phyloP scores from a whole-genome alignment of 2,113 vertebrate genomes.

The Nematolebias whitei region DNA sequence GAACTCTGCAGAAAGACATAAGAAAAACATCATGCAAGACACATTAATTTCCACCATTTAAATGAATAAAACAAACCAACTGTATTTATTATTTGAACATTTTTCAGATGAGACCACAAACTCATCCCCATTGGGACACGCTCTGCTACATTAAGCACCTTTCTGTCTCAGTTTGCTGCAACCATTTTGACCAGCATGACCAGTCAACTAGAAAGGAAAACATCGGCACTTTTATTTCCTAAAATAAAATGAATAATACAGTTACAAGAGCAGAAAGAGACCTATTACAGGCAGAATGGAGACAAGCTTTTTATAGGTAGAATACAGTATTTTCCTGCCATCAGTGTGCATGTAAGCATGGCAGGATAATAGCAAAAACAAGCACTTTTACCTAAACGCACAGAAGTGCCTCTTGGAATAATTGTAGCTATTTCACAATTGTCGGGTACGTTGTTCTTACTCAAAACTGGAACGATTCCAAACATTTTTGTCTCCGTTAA shows the following conservation, averaged over 20 bases:
- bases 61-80: background rate
- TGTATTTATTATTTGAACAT: background rate
- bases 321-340: constrained; percentile 1
- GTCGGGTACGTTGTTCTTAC: background rate
- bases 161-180: background rate
- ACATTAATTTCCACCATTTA: background rate
- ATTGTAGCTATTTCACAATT: constrained; percentile 3
- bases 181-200: background rate
- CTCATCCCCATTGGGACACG: background rate
- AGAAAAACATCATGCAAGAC: background rate
- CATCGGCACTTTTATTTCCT: background rate
- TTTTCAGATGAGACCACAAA: background rate
- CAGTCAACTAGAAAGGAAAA: too few relatives aligned
- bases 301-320: background rate
- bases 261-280: background rate
- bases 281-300: background rate
- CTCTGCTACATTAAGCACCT: background rate
- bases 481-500: background rate
- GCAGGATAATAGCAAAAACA: constrained; percentile 10
- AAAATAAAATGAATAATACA: background rate
- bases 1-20: background rate
- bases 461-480: background rate
- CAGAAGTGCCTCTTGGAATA: constrained; percentile 6
- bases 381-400: constrained; percentile 1
- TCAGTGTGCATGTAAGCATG: constrained; percentile 8